Conservation (phyloP, 2,797 vertebrate genomes). For the Schizopygopsis malacanthus region DNA sequence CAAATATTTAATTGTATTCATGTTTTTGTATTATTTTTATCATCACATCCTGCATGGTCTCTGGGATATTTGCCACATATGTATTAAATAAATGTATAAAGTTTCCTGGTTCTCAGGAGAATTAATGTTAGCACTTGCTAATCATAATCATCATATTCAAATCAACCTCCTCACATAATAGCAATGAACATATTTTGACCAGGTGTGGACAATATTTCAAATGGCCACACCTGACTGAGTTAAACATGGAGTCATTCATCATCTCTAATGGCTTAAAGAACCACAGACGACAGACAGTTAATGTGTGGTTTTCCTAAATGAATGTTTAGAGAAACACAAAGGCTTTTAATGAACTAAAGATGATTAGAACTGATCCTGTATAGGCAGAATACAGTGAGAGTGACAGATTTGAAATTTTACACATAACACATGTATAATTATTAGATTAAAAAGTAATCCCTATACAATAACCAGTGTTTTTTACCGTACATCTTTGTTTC, state of each 20-base stretch:
- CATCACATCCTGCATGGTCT: background rate
- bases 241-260: background rate
- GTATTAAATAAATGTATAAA: background rate
- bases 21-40: background rate
- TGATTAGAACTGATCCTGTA: background rate
- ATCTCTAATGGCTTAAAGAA: background rate
- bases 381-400: background rate
- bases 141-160: background rate
- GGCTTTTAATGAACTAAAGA: background rate
- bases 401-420: background rate
- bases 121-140: background rate
- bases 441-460: background rate
- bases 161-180: constrained; percentile 8
- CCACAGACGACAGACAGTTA: background rate
- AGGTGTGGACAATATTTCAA: background rate
- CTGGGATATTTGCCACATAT: background rate
- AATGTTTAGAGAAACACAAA: background rate
- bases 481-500: background rate
- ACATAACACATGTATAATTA: background rate
- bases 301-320: background rate
- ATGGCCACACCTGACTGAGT: constrained; percentile 1
- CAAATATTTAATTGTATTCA: background rate
- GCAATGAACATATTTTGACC: background rate
- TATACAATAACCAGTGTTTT: background rate
- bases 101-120: background rate